phyloP scores from a whole-genome alignment of 1,140 invertebrate genomes.

The Cryptotermes secundus region DNA sequence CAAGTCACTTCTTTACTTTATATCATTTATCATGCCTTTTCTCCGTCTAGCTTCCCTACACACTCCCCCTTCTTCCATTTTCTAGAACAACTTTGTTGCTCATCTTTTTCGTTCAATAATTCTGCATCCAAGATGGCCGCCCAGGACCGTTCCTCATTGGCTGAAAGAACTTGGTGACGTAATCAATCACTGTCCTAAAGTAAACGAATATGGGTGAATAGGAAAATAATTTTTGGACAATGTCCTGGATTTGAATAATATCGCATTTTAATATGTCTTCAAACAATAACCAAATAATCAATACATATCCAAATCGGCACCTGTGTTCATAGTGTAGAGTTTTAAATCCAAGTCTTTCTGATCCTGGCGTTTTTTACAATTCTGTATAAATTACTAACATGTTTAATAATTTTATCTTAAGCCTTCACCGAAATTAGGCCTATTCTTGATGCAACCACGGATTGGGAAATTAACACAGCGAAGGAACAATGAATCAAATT shows the following conservation, averaged over 20 bases:
- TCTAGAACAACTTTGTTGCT: not conserved
- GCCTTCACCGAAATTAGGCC: not conserved
- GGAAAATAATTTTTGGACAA: not conserved
- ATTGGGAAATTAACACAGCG: not conserved
- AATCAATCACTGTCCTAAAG: constrained; percentile 27
- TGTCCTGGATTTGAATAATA: not conserved
- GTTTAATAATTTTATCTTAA: not conserved
- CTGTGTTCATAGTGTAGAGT: not conserved
- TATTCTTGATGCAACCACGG: not conserved
- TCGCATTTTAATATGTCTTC: not conserved
- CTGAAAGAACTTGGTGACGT: not conserved
- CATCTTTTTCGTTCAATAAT: constrained; percentile 32
- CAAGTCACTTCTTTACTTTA: constrained; percentile 14
- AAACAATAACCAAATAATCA: not conserved
- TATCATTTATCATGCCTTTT: constrained; percentile 14
- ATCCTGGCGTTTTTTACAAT: not conserved
- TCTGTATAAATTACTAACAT: no score
- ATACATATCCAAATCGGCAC: not conserved
- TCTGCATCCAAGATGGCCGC: constrained; percentile 29
- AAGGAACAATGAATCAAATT: not conserved
- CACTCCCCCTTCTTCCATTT: not conserved
- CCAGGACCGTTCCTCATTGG: constrained; percentile 30
- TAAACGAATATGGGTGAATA: constrained; percentile 12
- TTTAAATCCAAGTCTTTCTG: not conserved
- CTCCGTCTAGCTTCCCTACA: not conserved